Conservation (phyloP, 2,113 vertebrate genomes). For the Cebus imitator region DNA sequence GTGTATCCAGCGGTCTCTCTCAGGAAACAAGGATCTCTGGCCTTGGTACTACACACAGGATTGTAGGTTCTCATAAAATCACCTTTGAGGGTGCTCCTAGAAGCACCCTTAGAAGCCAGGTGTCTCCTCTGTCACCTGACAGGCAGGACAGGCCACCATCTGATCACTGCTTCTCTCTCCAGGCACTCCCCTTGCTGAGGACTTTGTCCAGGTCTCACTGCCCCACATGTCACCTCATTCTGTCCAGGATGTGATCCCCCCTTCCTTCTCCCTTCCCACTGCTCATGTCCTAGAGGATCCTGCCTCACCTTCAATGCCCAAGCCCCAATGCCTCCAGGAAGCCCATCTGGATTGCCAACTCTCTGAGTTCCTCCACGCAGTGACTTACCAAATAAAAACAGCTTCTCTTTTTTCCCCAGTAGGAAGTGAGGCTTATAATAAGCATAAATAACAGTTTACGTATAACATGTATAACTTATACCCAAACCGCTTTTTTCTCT, state of each 20-base stretch:
- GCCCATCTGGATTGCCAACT: not conserved
- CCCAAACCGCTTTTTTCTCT: not conserved
- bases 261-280: not conserved
- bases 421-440: not conserved
- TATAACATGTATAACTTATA: not conserved
- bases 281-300: not conserved
- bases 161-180: not conserved
- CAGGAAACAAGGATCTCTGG: too few relatives aligned
- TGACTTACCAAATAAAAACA: not conserved
- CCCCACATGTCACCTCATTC: not conserved
- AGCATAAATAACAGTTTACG: not conserved
- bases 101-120: not conserved
- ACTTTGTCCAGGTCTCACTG: not conserved
- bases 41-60: not conserved
- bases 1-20: not conserved
- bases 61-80: not conserved
- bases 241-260: not conserved
- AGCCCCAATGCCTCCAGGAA: not conserved
- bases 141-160: rapidly evolving
- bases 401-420: too few relatives aligned
- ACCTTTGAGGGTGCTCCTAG: not conserved
- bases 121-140: not conserved
- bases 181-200: not conserved
- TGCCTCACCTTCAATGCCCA: not conserved
- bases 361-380: not conserved